Base-by-base conservation (phyloP, 1,140 invertebrate genomes). In the Nylanderia fulva region DNA sequence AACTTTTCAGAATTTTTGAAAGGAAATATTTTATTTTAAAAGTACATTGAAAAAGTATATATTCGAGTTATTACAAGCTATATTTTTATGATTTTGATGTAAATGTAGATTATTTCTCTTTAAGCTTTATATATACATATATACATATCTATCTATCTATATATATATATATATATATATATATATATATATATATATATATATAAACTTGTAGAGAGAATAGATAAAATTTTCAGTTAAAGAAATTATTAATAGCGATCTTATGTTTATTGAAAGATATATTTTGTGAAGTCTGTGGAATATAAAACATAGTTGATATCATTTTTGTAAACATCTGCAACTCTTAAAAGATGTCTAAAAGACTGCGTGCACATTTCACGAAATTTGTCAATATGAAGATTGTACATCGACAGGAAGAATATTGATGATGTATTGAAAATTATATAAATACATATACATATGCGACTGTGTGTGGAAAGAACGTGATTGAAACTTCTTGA, bases 81-180 rank as follows among this genome's bases (percentile, higher is more conserved):
- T 69, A 77, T 56, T 80, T 71, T 68, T 27, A n/a, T 66, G 15
- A 66, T 68, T 54, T 48, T 45, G 5, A 39, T 8, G 13, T 77
- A 13, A 75, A n/a, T 36, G 5, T 54, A 60, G 1, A 1, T n/a
- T 6, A 69, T 15, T 33, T 21, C 0, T 80, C 24, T 56, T 39
- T 80, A 18, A 27, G 7, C 11, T 80, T 80, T 58, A 58, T 13
- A 45, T 1, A 56, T 74, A 33, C 3, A 33, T 74, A 52, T 58
- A 39, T 18, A 39, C n/a, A n/a, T n/a, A n/a, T n/a, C n/a, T n/a
- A n/a, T n/a, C n/a, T n/a, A n/a, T n/a, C n/a, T 60, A 42, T 76
- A 33, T 45, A 68, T 42, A 56, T 15, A 0, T 11, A 36, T 21
- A 68, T 13, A 27, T 69, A 56, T 39, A n/a, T 39, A 68, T n/a